These are phyloP conservation scores for Pomacea canaliculata DNA, from an alignment of 2,888 invertebrate genomes.

Conservation along the genomic window DNA sequence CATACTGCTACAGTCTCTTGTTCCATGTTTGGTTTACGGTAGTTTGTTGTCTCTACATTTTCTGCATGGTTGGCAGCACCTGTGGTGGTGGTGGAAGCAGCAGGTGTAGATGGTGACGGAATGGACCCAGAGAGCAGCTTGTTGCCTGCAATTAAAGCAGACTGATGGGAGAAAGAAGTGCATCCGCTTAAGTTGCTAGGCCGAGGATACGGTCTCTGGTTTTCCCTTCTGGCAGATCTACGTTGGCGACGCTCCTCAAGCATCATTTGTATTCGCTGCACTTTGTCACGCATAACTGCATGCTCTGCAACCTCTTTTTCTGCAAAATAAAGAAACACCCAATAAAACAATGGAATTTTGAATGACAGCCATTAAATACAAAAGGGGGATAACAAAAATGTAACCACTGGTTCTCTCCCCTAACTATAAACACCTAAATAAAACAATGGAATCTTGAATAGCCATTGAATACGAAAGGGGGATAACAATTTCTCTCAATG, in stretches of 20 bases:
- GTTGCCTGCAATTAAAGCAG: background rate
- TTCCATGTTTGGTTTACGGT: conserved; percentile 43
- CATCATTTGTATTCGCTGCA: conserved; percentile 87
- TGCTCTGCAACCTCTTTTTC: conserved; percentile 73
- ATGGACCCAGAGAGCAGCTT: background rate
- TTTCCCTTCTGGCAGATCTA: conserved; percentile 79
- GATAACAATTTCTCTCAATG: no score
- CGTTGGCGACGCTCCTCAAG: conserved; percentile 88
- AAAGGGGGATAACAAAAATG: no score
- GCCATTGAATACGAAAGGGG: no score
- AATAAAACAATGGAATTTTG: no score
- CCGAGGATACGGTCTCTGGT: conserved; percentile 49
- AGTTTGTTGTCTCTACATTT: conserved; percentile 30
- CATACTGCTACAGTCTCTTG: conserved; percentile 54
- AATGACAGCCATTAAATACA: no score
- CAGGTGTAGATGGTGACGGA: background rate
- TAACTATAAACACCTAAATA: no score
- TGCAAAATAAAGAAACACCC: background rate
- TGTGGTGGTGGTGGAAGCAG: conserved; percentile 5
- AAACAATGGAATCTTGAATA: no score
- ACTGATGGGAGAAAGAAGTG: conserved; percentile 3
- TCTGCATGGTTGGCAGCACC: conserved; percentile 13
- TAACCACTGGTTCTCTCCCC: no score
- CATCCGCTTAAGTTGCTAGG: background rate
- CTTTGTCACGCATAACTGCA: conserved; percentile 85